Evolutionary conservation across 2,113 vertebrate species (phyloP).

Genomic region (Myotis davidii): DNA sequence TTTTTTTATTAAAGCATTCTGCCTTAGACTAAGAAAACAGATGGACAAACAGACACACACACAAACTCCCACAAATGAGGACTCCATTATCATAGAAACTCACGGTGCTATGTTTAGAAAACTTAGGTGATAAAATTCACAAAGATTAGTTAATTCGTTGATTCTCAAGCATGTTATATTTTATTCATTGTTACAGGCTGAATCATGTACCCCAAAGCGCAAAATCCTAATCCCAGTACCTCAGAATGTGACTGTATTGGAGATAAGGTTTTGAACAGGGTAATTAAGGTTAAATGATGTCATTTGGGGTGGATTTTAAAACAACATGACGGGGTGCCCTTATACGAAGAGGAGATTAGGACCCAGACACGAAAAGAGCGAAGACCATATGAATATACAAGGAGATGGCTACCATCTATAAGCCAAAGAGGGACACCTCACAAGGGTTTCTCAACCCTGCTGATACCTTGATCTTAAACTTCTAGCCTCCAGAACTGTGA

Average conservation of each 20-base stretch:
- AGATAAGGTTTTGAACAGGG: not conserved
- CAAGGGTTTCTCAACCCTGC: not conserved
- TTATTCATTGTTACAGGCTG: not conserved
- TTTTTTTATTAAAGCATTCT: not conserved
- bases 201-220: not conserved
- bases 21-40: not conserved
- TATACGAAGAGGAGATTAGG: not conserved
- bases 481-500: not conserved
- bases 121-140: not conserved
- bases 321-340: not conserved
- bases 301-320: not conserved
- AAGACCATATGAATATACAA: not conserved
- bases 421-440: not conserved
- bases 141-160: not conserved
- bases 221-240: not conserved
- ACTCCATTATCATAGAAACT: not conserved
- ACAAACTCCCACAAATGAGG: not conserved
- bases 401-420: not conserved
- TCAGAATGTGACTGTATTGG: not conserved
- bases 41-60: not conserved
- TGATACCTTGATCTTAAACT: not conserved
- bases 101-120: not conserved
- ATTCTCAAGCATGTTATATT: not conserved
- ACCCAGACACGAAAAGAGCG: not conserved
- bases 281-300: not conserved